A percentile compares a stretch with the other conserved stretches of the same genome.
phyloP scores from a whole-genome alignment of 2,888 invertebrate species.

The Ichneumoninae sp. region DNA sequence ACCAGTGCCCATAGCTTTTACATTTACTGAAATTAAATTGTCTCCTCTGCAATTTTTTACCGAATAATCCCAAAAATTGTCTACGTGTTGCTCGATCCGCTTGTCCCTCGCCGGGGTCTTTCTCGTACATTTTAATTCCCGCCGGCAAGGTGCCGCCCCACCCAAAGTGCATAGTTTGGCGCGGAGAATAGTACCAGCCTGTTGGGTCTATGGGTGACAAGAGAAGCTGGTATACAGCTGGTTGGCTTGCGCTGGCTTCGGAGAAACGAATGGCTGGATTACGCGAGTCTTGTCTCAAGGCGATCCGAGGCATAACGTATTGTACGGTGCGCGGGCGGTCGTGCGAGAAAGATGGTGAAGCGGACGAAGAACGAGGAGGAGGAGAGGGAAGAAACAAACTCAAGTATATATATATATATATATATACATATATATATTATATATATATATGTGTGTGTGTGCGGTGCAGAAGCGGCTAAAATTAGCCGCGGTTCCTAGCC shows the following conservation, averaged over 20 bases:
- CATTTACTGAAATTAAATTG: background rate
- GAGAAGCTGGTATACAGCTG: conserved; percentile 6
- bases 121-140: conserved; percentile 23
- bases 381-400: conserved; percentile 4
- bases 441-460: conserved; percentile 8
- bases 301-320: conserved; percentile 50
- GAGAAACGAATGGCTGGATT: conserved; percentile 56
- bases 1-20: background rate
- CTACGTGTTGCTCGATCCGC: conserved; percentile 24
- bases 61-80: background rate
- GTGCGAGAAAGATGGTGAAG: conserved; percentile 17
- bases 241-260: conserved; percentile 31
- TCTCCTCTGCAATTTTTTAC: background rate
- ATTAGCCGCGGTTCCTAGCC: conserved; percentile 61
- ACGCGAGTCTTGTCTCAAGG: conserved; percentile 57
- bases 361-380: conserved; percentile 10
- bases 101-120: background rate
- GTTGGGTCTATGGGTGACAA: conserved; percentile 26
- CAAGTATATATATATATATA: background rate
- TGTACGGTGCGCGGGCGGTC: conserved; percentile 36
- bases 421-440: conserved; percentile 20
- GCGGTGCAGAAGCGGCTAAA: conserved; percentile 48
- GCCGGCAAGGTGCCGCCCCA: background rate
- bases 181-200: background rate
- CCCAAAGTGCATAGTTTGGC: background rate